Conservation (phyloP, 1,140 invertebrate species). For the Trissolcus basalis region DNA sequence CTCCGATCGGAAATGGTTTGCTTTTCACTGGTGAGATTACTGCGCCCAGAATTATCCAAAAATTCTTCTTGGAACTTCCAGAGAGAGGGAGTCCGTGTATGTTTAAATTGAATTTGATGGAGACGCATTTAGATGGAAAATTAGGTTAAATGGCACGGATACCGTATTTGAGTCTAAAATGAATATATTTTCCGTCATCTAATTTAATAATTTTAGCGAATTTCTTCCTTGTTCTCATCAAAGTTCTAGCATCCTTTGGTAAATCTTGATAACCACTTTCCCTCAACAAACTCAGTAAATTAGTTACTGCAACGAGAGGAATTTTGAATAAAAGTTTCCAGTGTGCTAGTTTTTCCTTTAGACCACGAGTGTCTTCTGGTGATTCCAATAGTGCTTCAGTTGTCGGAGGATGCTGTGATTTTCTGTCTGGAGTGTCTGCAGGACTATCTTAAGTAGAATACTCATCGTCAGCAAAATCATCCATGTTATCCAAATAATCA, state of each 20-base stretch:
- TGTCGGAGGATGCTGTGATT: not conserved
- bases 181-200: not conserved
- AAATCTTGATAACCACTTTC: not conserved
- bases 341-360: not conserved
- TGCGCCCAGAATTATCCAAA: slow-evolving; percentile 1
- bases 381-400: too few species aligned
- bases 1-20: slow-evolving; percentile 3
- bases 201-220: not conserved
- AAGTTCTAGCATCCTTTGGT: not conserved
- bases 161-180: not conserved
- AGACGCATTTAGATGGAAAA: not conserved
- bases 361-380: too few species aligned
- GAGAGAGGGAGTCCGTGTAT: slow-evolving; percentile 1
- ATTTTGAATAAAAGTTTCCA: slow-evolving; percentile 1
- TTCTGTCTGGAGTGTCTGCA: not conserved
- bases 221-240: not conserved
- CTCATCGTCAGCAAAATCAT: slow-evolving; percentile 24
- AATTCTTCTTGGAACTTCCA: not conserved
- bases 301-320: not conserved
- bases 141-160: not conserved
- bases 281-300: not conserved
- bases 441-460: slow-evolving; percentile 4
- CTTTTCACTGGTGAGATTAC: not conserved
- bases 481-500: slow-evolving; percentile 7
- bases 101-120: not conserved